Evolutionary conservation across 1,140 invertebrate genomes (phyloP).

Genomic region (Lycorma delicatula): DNA sequence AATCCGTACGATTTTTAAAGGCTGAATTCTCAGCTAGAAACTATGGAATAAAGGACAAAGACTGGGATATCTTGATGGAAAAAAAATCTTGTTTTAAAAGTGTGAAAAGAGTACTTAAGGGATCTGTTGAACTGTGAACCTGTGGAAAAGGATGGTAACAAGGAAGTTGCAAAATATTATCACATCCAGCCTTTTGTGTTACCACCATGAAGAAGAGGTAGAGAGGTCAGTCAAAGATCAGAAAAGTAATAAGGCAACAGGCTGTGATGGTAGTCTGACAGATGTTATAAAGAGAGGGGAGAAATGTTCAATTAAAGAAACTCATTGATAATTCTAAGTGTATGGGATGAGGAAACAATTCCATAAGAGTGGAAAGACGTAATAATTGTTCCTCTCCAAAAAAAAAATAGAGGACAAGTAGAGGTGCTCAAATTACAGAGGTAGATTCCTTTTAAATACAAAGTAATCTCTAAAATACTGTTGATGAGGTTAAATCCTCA

Average conservation of each 20-base stretch:
- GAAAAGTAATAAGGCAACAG: neutral
- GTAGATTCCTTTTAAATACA: neutral
- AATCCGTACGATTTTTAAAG: too few species aligned
- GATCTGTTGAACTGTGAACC: neutral
- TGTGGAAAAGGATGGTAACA: neutral
- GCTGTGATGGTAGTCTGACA: neutral
- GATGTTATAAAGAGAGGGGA: neutral
- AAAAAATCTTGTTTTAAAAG: neutral
- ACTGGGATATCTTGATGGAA: neutral
- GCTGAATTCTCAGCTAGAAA: neutral
- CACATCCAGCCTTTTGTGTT: neutral
- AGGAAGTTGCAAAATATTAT: neutral
- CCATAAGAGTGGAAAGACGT: too few species aligned
- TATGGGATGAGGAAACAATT: too few species aligned
- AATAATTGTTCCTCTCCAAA: too few species aligned
- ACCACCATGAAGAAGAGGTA: neutral
- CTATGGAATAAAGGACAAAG: neutral
- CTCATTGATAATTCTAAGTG: neutral
- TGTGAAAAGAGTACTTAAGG: neutral
- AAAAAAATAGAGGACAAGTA: too few species aligned
- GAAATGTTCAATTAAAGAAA: neutral
- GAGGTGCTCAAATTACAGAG: too few species aligned
- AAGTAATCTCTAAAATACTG: neutral
- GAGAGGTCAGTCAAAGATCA: neutral
- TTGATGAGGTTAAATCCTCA: neutral